Base-by-base conservation (phyloP, 2,797 vertebrate genomes). In the Tamandua tetradactyla region DNA sequence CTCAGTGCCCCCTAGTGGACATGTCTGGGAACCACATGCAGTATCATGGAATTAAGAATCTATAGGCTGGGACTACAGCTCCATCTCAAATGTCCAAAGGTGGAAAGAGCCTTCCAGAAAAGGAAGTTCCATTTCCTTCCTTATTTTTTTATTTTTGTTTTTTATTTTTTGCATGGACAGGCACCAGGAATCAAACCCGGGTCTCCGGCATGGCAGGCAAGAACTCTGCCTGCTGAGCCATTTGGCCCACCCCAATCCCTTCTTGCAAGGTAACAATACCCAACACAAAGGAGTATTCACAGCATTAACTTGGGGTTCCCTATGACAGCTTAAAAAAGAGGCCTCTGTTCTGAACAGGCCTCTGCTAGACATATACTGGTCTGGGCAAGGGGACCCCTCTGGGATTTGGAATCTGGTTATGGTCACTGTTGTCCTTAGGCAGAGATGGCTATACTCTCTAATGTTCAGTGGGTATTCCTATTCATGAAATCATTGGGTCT, bases 1-100 rank as follows among this genome's bases (percentile, higher is more conserved):
- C 35, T 64, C 23, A 30, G 27, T 35, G 74, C 74, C 93, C 82
- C 55, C 97, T 96, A 10, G 96, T 95, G 97, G 89, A 55, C 23
- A 7, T 7, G 1, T 61, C 25, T 91, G 44, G 59, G 76, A 84
- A 84, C 40, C 55, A 88, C 64, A 68, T 61, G 30, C 61, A 85
- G 82, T 81, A 75, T 59, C 74, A 7, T 1, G 52, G 74, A 90
- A 84, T n/a, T 30, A 27, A 66, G 5, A 23, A 55, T 71, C 13
- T 62, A 52, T n/a, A 4, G 47, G 42, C 44, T 49, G 10, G 66
- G n/a, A 18, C 7, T 7, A 3, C 59, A 35, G 62, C 13, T 14
- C 15, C 42, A 69, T 11, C 25, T 14, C 32, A 25, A 8, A 4
- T 0, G 1, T 25, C 3, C 47, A 83, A 80, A 78, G 52, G 78